Evolutionary conservation across 2,888 invertebrate genomes (phyloP).

Genomic region (Baccha elongata): DNA sequence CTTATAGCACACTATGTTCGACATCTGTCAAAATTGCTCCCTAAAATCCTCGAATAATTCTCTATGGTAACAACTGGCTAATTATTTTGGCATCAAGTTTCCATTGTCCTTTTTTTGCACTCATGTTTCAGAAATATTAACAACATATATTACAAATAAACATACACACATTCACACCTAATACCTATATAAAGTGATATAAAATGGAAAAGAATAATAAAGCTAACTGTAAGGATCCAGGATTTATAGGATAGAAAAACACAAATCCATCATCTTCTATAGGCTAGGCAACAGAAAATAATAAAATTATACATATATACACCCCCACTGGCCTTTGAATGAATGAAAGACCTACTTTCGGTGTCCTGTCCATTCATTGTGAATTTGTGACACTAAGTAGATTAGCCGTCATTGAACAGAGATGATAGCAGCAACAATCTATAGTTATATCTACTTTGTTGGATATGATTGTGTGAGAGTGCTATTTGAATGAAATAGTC

Average conservation of each 20-base stretch:
- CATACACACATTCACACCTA: neutral
- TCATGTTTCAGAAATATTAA: conserved; percentile 22
- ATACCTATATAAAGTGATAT: neutral
- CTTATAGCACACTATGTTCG: no score
- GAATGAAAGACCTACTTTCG: neutral
- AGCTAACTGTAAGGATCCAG: neutral
- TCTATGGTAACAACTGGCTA: conserved; percentile 18
- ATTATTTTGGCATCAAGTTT: conserved; percentile 27
- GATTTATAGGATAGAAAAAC: neutral
- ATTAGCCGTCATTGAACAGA: conserved; percentile 38
- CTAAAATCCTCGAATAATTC: neutral
- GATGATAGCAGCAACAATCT: conserved; percentile 20
- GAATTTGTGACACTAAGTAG: conserved; percentile 20
- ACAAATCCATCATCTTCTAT: conserved; percentile 16
- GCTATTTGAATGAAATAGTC: neutral
- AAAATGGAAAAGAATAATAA: no score
- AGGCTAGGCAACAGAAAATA: neutral
- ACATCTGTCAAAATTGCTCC: conserved; percentile 19
- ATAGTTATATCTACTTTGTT: neutral
- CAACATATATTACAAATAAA: neutral
- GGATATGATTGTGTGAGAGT: no score
- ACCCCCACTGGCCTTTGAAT: neutral
- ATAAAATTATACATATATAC: conserved; percentile 27
- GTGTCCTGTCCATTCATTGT: neutral
- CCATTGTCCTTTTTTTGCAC: conserved; percentile 1